These are phyloP conservation scores for Macaria notata DNA, from an alignment of 2,888 invertebrate species.

Conservation along the genomic window DNA sequence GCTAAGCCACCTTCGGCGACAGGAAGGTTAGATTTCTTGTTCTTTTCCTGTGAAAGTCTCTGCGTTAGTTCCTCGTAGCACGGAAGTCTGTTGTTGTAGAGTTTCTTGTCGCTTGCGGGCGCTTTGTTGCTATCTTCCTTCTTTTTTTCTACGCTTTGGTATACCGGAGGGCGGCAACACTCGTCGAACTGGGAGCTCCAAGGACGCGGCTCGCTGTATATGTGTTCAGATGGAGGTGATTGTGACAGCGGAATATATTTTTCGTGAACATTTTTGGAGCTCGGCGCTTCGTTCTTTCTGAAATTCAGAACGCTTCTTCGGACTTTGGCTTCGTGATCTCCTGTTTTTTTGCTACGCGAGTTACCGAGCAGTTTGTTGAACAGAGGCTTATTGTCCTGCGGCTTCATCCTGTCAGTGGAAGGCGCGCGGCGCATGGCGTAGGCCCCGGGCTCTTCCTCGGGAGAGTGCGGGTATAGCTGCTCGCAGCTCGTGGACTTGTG, in stretches of 20 bases:
- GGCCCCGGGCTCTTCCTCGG: conserved; percentile 62
- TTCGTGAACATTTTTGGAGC: conserved; percentile 68
- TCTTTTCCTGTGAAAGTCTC: conserved; percentile 73
- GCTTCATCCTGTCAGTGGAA: conserved; percentile 74
- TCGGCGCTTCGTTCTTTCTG: conserved; percentile 60
- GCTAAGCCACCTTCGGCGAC: conserved; percentile 57
- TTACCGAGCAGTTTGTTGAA: conserved; percentile 74
- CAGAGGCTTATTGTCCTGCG: conserved; percentile 68
- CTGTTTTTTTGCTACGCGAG: conserved; percentile 67
- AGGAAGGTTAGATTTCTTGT: conserved; percentile 64
- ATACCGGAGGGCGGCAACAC: conserved; percentile 71
- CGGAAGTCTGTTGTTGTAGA: conserved; percentile 67
- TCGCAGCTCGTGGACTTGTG: conserved; percentile 78
- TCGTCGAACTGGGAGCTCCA: conserved; percentile 66
- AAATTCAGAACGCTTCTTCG: conserved; percentile 73
- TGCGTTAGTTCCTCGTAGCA: conserved; percentile 76
- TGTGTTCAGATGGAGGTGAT: conserved; percentile 62
- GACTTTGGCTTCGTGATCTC: conserved; percentile 62
- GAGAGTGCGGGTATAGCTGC: conserved; percentile 69
- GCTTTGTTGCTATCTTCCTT: conserved; percentile 54
- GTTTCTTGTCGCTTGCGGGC: conserved; percentile 60
- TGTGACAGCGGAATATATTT: conserved; percentile 73
- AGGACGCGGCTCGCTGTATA: conserved; percentile 72
- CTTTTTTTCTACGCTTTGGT: conserved; percentile 74
- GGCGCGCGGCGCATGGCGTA: conserved; percentile 73